phyloP scores from a whole-genome alignment of 2,888 invertebrate genomes.

The Phalangium opilio region DNA sequence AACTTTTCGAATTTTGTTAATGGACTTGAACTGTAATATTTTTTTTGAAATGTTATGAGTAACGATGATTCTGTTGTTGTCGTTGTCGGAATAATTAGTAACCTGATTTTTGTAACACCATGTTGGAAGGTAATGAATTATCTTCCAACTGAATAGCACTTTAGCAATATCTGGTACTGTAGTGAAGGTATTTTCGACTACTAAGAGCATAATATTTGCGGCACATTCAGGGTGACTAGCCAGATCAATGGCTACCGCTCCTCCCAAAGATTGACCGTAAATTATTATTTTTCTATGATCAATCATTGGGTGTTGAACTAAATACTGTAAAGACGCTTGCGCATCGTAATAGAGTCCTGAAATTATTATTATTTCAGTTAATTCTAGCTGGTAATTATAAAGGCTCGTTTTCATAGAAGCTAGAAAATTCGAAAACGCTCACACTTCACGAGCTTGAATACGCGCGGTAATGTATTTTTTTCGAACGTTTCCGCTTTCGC shows the following conservation, averaged over 20 bases:
- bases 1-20: constrained; percentile 53
- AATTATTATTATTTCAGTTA: no score
- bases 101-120: constrained; percentile 86
- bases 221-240: constrained; percentile 58
- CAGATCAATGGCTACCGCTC: constrained; percentile 78
- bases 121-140: constrained; percentile 58
- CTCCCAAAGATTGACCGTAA: constrained; percentile 75
- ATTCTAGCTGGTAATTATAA: no score
- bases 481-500: no score
- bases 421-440: no score
- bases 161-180: constrained; percentile 85
- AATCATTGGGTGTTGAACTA: constrained; percentile 62
- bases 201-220: constrained; percentile 63
- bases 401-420: no score
- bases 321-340: constrained; percentile 67
- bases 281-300: constrained; percentile 67
- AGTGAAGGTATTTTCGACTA: constrained; percentile 90
- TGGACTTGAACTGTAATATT: constrained; percentile 35
- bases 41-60: no score
- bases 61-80: no score
- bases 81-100: no score
- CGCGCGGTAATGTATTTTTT: no score
- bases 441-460: no score
- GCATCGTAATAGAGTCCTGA: constrained; percentile 78
- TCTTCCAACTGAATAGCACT: constrained; percentile 55